These are phyloP conservation scores for Pollenia angustigena DNA, from an alignment of 2,888 invertebrate species.

Conservation along the genomic window DNA sequence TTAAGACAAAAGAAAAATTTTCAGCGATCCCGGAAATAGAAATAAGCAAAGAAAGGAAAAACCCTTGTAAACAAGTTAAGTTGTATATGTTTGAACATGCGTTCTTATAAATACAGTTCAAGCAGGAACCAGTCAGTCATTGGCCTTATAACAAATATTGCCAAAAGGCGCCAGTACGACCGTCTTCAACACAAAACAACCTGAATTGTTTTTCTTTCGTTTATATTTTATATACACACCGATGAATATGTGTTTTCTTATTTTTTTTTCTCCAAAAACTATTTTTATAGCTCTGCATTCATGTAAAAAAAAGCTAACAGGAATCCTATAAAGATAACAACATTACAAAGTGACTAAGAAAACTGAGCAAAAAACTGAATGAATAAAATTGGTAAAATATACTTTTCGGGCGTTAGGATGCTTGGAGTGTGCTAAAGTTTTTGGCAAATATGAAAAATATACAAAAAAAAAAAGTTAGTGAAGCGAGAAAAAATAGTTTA, in stretches of 20 bases:
- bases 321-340: slow-evolving; percentile 64
- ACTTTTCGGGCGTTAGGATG: neutral
- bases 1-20: too few species aligned
- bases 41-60: too few species aligned
- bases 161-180: slow-evolving; percentile 71
- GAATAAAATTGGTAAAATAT: slow-evolving; percentile 30
- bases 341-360: slow-evolving; percentile 60
- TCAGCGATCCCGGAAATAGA: too few species aligned
- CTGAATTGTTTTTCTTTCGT: slow-evolving; percentile 61
- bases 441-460: neutral
- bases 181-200: slow-evolving; percentile 68
- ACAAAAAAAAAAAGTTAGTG: neutral
- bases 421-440: slow-evolving; percentile 10
- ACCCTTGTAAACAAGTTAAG: too few species aligned
- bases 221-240: slow-evolving; percentile 34
- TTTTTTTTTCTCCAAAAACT: slow-evolving; percentile 20
- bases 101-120: slow-evolving; percentile 40
- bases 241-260: slow-evolving; percentile 25
- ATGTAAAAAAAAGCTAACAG: slow-evolving; percentile 26
- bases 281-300: slow-evolving; percentile 62
- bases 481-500: slow-evolving; percentile 19
- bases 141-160: slow-evolving; percentile 67
- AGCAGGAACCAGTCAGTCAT: slow-evolving; percentile 69
- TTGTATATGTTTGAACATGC: neutral
- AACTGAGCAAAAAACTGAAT: neutral